These are phyloP conservation scores for Liodrosophila aerea DNA, from an alignment of 2,888 invertebrate genomes.

Conservation along the genomic window DNA sequence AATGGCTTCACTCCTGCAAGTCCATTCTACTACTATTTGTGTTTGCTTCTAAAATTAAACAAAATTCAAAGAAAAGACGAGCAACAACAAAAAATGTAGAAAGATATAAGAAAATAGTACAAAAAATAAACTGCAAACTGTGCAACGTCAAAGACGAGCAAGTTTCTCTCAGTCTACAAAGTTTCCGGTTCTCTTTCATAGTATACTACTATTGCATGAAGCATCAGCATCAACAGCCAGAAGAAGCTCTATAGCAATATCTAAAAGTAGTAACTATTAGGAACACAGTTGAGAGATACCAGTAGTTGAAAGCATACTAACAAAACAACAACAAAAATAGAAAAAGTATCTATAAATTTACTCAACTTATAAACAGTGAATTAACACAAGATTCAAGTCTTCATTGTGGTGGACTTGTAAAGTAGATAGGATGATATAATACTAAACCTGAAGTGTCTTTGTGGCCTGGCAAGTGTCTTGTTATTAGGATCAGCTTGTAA, in stretches of 20 bases:
- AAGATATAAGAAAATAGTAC: conserved; percentile 25
- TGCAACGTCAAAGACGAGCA: conserved; percentile 40
- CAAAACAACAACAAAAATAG: too few relatives aligned
- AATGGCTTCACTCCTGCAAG: conserved; percentile 37
- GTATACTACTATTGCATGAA: conserved; percentile 14
- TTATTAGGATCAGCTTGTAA: too few relatives aligned
- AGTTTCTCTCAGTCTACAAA: conserved; percentile 48
- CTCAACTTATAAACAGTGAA: conserved; percentile 20
- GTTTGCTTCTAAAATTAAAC: conserved; percentile 67
- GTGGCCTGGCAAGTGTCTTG: too few relatives aligned
- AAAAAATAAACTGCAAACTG: too few relatives aligned
- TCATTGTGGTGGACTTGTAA: too few relatives aligned
- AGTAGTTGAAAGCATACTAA: too few relatives aligned
- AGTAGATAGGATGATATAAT: too few relatives aligned
- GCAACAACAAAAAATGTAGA: too few relatives aligned
- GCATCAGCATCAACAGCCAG: neutral
- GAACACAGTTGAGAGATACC: too few relatives aligned
- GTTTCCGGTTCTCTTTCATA: conserved; percentile 39
- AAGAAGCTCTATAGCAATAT: conserved; percentile 8
- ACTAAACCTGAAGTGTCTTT: too few relatives aligned
- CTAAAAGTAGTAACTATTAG: neutral
- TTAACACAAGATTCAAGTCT: conserved; percentile 3
- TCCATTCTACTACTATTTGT: conserved; percentile 48
- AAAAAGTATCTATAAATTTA: conserved; percentile 11
- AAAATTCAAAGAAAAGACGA: conserved; percentile 42